Conservation (phyloP, 2,113 vertebrate genomes). For the Dicaeum eximium region DNA sequence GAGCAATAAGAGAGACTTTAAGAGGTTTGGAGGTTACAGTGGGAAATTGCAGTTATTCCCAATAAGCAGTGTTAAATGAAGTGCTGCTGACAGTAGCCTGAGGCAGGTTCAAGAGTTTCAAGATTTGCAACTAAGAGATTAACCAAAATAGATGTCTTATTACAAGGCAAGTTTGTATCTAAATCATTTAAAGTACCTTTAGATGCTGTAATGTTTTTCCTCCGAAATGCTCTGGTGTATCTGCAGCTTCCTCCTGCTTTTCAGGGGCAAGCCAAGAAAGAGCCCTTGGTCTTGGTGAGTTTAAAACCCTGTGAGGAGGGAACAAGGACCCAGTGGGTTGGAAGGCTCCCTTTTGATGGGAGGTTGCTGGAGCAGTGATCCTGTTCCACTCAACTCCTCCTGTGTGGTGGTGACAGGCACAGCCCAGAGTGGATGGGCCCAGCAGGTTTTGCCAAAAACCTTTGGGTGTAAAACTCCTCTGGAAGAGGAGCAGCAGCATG, state of each 20-base stretch:
- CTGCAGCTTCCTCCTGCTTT: constrained; percentile 9
- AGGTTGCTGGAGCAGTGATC: background rate
- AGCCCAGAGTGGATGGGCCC: accelerated
- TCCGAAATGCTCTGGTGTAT: background rate
- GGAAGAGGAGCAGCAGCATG: background rate
- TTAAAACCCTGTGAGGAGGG: background rate
- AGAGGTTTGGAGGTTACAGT: constrained; percentile 65
- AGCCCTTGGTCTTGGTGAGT: background rate
- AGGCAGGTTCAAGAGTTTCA: constrained; percentile 68
- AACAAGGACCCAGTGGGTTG: background rate
- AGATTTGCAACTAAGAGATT: constrained; percentile 69
- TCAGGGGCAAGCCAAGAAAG: background rate
- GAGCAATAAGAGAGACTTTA: constrained; percentile 52
- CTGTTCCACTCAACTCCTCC: accelerated
- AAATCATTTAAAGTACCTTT: constrained; percentile 68
- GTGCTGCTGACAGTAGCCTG: constrained; percentile 68
- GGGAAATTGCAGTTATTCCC: constrained; percentile 65
- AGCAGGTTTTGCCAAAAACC: background rate
- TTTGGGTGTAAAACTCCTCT: background rate
- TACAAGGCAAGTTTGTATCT: constrained; percentile 63
- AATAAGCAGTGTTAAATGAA: constrained; percentile 68
- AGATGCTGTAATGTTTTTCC: constrained; percentile 50
- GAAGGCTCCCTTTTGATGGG: background rate
- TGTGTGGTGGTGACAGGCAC: accelerated
- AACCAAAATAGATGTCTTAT: constrained; percentile 71